Evolutionary conservation across 1,140 invertebrate species (phyloP).

Genomic region (Dolichoris vasculosae): DNA sequence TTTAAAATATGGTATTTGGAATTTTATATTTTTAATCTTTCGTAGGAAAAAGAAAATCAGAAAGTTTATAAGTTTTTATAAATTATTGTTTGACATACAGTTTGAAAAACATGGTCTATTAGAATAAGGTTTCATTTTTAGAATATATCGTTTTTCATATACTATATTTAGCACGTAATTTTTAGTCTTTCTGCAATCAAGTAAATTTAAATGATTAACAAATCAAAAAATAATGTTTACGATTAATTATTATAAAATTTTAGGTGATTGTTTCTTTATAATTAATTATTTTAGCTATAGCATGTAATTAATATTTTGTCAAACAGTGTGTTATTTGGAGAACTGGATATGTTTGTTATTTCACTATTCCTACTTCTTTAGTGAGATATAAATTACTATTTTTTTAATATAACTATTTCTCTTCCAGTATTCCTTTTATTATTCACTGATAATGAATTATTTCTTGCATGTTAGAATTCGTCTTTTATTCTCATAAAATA

Average conservation of each 20-base stretch:
- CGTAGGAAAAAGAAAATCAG: background rate
- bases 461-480: conserved; percentile 40
- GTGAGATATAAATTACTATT: conserved; percentile 19
- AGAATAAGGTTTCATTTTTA: conserved; percentile 45
- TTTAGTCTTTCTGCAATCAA: conserved; percentile 33
- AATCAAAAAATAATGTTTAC: background rate
- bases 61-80: conserved; percentile 8
- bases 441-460: conserved; percentile 23
- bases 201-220: conserved; percentile 3
- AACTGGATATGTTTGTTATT: conserved; percentile 25
- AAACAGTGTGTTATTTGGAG: conserved; percentile 30
- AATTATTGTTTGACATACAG: conserved; percentile 1
- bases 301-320: conserved; percentile 30
- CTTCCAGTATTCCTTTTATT: conserved; percentile 49
- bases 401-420: conserved; percentile 38
- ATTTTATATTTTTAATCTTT: conserved; percentile 33
- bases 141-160: conserved; percentile 16
- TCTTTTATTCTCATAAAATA: conserved; percentile 39
- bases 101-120: conserved; percentile 8
- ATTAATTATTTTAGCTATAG: conserved; percentile 24
- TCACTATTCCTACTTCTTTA: conserved; percentile 29
- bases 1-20: conserved; percentile 33
- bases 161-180: conserved; percentile 11
- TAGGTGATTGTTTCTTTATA: conserved; percentile 35
- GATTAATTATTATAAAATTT: conserved; percentile 32